phyloP scores from a whole-genome alignment of 2,113 vertebrate species.

The Lophochroa leadbeateri region DNA sequence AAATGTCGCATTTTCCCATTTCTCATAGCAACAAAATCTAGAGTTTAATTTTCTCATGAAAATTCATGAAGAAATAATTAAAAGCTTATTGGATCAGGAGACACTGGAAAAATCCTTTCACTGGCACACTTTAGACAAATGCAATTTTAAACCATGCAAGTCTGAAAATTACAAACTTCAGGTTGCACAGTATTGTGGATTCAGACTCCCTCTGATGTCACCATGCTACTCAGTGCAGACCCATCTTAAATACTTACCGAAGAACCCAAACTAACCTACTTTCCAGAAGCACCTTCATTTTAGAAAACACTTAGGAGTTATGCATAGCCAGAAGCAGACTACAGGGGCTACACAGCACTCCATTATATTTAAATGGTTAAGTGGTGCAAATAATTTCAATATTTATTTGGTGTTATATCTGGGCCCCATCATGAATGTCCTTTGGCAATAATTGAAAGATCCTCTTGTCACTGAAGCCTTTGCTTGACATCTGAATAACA shows the following conservation, averaged over 20 bases:
- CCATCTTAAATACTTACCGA: not conserved
- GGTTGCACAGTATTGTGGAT: not conserved
- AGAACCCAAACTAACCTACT: not conserved
- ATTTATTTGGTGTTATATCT: not conserved
- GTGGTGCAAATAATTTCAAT: not conserved
- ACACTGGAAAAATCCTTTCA: conserved; percentile 4
- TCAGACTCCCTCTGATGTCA: not conserved
- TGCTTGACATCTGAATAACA: not conserved
- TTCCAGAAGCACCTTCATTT: not conserved
- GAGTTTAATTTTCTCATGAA: conserved; percentile 43
- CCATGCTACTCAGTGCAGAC: not conserved
- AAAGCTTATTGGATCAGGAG: conserved; percentile 9
- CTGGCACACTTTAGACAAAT: not conserved
- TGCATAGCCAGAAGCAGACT: not conserved
- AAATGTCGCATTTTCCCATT: not conserved
- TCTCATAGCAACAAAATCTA: conserved; percentile 29
- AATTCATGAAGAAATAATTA: conserved; percentile 42
- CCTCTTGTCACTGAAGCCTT: not conserved
- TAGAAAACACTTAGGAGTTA: not conserved
- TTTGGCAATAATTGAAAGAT: not conserved
- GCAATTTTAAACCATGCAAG: not conserved
- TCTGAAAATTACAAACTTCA: not conserved
- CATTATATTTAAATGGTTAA: not conserved
- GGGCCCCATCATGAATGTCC: not conserved
- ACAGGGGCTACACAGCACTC: not conserved